phyloP scores from a whole-genome alignment of 2,797 vertebrate genomes.

The Eurystomus glaucurus region DNA sequence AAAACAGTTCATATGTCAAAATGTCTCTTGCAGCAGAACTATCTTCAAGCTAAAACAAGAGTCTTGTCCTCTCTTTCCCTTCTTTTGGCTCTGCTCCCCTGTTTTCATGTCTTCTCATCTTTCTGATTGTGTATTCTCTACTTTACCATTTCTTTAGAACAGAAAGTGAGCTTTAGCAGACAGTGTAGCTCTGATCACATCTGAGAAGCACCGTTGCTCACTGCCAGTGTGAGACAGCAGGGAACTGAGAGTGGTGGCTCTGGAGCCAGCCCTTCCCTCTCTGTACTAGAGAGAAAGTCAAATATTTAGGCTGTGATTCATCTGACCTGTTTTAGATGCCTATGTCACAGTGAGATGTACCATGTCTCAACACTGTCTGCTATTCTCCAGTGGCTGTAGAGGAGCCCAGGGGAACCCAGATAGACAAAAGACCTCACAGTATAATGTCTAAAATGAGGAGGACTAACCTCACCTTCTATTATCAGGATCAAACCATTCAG shows the following conservation, averaged over 20 bases:
- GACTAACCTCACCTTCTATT: background rate
- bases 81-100: background rate
- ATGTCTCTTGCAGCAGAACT: background rate
- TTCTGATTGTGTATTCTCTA: background rate
- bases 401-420: fast-evolving
- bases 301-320: background rate
- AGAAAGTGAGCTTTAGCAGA: background rate
- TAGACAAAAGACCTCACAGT: background rate
- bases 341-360: background rate
- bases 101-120: background rate
- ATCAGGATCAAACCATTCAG: background rate
- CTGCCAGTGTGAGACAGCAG: too few relatives aligned
- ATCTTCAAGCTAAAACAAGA: background rate
- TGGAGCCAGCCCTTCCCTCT: background rate
- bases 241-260: fast-evolving
- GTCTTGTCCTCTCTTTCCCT: background rate
- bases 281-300: background rate
- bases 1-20: background rate
- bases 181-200: background rate
- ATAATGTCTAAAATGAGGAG: background rate
- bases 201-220: fast-evolving
- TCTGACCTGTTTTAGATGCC: background rate
- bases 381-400: background rate
- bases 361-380: background rate
- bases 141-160: background rate